Percentiles rank a stretch among this genome's conserved stretches.
Evolutionary conservation across 2,113 vertebrate species (phyloP).

Genomic region (Thomomys bottae): DNA sequence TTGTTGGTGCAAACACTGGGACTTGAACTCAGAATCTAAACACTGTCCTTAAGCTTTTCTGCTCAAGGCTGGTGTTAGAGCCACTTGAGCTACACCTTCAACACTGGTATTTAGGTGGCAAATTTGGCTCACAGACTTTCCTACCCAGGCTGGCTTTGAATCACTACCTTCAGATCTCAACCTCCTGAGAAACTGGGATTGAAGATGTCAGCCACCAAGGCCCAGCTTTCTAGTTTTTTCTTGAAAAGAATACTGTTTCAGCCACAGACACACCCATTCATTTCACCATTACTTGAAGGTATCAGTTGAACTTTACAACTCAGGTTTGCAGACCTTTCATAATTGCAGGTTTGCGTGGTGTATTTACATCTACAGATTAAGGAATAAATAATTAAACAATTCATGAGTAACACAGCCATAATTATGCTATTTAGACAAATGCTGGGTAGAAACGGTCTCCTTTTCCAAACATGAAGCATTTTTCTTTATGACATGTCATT

Average conservation of each 20-base stretch:
- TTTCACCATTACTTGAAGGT: constrained; percentile 36
- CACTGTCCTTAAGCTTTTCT: too few relatives aligned
- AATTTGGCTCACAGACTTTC: too few relatives aligned
- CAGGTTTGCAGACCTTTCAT: constrained; percentile 70
- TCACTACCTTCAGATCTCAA: too few relatives aligned
- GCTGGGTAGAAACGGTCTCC: constrained; percentile 42
- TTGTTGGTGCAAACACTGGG: too few relatives aligned
- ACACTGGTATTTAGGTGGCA: too few relatives aligned
- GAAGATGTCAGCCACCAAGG: too few relatives aligned
- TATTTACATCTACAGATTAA: constrained; percentile 76
- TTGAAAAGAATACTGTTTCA: background rate
- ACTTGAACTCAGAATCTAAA: too few relatives aligned
- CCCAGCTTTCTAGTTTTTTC: background rate
- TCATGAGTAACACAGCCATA: constrained; percentile 42
- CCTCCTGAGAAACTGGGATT: too few relatives aligned
- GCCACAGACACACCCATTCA: background rate
- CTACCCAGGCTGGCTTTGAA: too few relatives aligned
- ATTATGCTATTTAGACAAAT: constrained; percentile 52
- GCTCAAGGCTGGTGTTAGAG: too few relatives aligned
- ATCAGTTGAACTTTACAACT: constrained; percentile 45
- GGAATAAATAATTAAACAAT: constrained; percentile 71
- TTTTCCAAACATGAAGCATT: constrained; percentile 42
- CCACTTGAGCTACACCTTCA: too few relatives aligned
- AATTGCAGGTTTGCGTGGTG: constrained; percentile 69
- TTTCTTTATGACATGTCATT: constrained; percentile 69